phyloP scores from a whole-genome alignment of 2,113 vertebrate genomes.

The Psettodes erumei region DNA sequence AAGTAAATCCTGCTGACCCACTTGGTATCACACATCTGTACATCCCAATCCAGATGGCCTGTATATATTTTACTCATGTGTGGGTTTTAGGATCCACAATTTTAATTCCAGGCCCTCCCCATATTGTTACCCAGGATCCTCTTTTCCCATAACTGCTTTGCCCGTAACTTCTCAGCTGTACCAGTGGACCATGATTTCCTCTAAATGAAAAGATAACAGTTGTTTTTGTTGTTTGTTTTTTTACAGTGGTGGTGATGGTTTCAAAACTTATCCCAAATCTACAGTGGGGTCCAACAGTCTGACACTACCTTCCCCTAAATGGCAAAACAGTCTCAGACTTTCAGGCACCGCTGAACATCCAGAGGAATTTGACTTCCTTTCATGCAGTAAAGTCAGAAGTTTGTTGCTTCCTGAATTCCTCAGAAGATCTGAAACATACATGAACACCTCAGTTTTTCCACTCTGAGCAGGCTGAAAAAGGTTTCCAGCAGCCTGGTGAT shows the following conservation, averaged over 20 bases:
- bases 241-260: background rate
- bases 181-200: background rate
- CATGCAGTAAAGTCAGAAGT: background rate
- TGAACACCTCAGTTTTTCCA: background rate
- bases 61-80: too few species aligned
- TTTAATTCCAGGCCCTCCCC: too few species aligned
- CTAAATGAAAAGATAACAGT: too few species aligned
- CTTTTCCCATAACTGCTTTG: background rate
- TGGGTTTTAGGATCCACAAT: too few species aligned
- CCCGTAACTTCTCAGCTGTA: background rate
- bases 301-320: too few species aligned
- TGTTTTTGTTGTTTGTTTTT: background rate
- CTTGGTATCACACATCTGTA: slow-evolving; percentile 16
- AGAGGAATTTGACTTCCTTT: slow-evolving; percentile 10
- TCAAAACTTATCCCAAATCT: background rate
- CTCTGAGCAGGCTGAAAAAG: background rate
- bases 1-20: slow-evolving; percentile 4
- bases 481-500: background rate
- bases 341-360: too few species aligned
- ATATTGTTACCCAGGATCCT: too few species aligned
- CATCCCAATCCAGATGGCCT: slow-evolving; percentile 18
- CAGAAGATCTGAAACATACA: slow-evolving; percentile 39
- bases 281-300: too few species aligned
- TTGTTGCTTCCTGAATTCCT: slow-evolving; percentile 42
- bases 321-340: too few species aligned